Evolutionary conservation across 2,797 vertebrate genomes (phyloP).

Genomic region (Aphelocoma californica): DNA sequence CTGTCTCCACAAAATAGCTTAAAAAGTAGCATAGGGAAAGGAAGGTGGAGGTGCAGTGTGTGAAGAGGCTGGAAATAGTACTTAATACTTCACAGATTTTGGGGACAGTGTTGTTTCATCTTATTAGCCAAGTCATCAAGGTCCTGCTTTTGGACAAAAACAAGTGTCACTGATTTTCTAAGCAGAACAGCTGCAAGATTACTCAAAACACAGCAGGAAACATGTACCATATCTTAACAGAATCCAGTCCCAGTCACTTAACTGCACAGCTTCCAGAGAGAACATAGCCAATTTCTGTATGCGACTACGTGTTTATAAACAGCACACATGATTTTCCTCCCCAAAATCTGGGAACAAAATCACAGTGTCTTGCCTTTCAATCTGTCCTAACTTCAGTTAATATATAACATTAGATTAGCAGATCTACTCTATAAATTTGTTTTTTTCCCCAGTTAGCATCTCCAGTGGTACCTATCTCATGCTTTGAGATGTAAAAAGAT

Average conservation of each 20-base stretch:
- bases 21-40: neutral
- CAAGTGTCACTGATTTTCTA: conserved; percentile 24
- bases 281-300: neutral
- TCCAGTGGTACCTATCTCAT: neutral
- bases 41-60: neutral
- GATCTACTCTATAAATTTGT: neutral
- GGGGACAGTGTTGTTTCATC: neutral
- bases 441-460: neutral
- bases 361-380: neutral
- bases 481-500: neutral
- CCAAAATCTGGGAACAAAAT: neutral
- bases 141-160: conserved; percentile 10
- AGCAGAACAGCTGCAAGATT: conserved; percentile 27
- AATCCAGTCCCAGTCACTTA: neutral
- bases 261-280: neutral
- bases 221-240: neutral
- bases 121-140: neutral
- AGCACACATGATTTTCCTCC: neutral
- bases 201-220: conserved; percentile 15
- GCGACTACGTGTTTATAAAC: neutral
- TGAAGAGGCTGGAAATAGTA: neutral
- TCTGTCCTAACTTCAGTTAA: neutral
- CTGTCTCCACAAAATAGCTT: neutral
- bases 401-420: neutral
- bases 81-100: neutral